These are phyloP conservation scores for Eristalis pertinax DNA, from an alignment of 2,888 invertebrate genomes.

Conservation along the genomic window DNA sequence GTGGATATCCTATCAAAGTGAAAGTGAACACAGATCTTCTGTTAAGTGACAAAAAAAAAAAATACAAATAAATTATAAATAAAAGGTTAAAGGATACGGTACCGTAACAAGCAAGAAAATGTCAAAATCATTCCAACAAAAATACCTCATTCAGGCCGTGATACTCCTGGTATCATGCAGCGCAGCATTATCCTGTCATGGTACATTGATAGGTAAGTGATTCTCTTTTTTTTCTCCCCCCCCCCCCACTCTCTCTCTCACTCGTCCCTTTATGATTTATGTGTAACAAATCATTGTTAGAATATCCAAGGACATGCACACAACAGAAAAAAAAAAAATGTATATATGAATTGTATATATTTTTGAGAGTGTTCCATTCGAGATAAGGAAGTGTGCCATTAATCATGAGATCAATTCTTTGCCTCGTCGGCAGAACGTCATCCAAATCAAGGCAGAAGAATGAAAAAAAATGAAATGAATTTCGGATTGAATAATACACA, in stretches of 20 bases:
- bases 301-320: neutral
- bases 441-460: slow-evolving; percentile 7
- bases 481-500: neutral
- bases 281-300: slow-evolving; percentile 25
- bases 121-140: slow-evolving; percentile 73
- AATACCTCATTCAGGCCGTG: slow-evolving; percentile 73
- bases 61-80: neutral
- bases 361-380: slow-evolving; percentile 35
- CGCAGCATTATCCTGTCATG: slow-evolving; percentile 78
- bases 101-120: slow-evolving; percentile 24
- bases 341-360: neutral
- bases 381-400: slow-evolving; percentile 48
- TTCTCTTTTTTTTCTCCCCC: neutral
- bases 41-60: slow-evolving; percentile 12
- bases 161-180: slow-evolving; percentile 76
- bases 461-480: neutral
- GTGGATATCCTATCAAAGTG: slow-evolving; percentile 12
- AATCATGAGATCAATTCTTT: slow-evolving; percentile 47
- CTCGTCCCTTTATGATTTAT: slow-evolving; percentile 29
- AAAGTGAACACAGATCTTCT: slow-evolving; percentile 29
- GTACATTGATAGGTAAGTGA: slow-evolving; percentile 78
- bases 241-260: neutral
- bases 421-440: neutral
- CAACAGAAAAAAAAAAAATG: neutral
- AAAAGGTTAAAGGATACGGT: slow-evolving; percentile 46